Conservation (phyloP, 2,113 vertebrate species). For the Cyprinodon brontotheroides region DNA sequence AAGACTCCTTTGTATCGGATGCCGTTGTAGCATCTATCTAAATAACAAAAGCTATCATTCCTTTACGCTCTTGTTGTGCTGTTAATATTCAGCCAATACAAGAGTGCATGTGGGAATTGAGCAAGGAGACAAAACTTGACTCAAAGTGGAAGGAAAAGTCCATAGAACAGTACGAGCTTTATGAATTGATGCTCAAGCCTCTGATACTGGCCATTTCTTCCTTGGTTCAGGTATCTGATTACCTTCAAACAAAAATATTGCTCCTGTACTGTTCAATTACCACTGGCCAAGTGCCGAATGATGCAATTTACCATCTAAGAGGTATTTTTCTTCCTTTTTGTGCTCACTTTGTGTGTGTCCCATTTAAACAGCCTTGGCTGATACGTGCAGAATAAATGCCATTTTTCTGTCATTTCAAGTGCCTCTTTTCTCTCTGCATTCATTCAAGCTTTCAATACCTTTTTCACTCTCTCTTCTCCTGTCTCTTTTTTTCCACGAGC, state of each 20-base stretch:
- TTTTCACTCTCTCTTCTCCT: constrained; percentile 78
- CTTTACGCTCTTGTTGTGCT: constrained; percentile 67
- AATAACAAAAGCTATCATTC: constrained; percentile 81
- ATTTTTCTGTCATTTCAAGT: constrained; percentile 77
- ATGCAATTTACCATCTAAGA: constrained; percentile 70
- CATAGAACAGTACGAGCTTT: constrained; percentile 61
- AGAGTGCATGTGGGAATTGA: constrained; percentile 65
- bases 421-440: constrained; percentile 77
- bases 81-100: constrained; percentile 76
- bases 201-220: constrained; percentile 49
- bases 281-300: constrained; percentile 71
- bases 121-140: constrained; percentile 65
- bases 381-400: constrained; percentile 78
- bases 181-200: constrained; percentile 62
- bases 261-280: constrained; percentile 68
- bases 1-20: constrained; percentile 78
- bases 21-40: constrained; percentile 78
- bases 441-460: constrained; percentile 83
- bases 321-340: constrained; percentile 59
- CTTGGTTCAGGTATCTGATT: constrained; percentile 73
- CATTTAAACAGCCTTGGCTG: constrained; percentile 68
- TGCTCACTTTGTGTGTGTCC: constrained; percentile 58
- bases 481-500: constrained; percentile 90
- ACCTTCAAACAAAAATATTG: constrained; percentile 74
- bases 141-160: constrained; percentile 59